Evolutionary conservation across 2,888 invertebrate genomes (phyloP), one percentile per base, ranked within the genome.

Genomic region (Spisula solida): DNA sequence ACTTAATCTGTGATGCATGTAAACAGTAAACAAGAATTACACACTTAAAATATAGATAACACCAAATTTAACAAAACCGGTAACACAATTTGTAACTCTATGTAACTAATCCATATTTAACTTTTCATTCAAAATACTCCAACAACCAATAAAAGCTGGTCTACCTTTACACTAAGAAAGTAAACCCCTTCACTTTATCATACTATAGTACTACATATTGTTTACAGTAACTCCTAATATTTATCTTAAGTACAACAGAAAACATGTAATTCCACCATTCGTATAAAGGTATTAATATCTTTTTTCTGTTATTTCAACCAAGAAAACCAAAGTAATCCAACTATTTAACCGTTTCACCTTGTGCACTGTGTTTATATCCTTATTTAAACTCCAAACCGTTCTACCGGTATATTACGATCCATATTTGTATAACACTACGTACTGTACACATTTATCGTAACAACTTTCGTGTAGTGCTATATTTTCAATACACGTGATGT

Each of bases 401-500:
- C 8, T 8, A 41, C 41, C 41, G 41, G 51, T 51, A 75, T 75
- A 83, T 51, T 47, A 80, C 80, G 75, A 75, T 47, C 83, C 75
- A 48, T 83, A 75, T 75, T 83, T 75, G 75, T 83, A 75, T n/a
- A 48, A 56, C 10, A 82, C 29, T 47, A 70, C 47, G 47, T n/a
- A n/a, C n/a, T n/a, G 51, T 70, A 83, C 70, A 75, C 75, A 18
- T 75, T 83, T n/a, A 85, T n/a, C 78, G 78, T 85, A 85, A 85
- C 85, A 56, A 48, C 85, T 25, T 8, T 55, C n/a, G 55, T 85
- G 79, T 85, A 85, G 56, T 56, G 51, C 85, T 85, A 70, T 25
- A 85, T 29, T 85, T 85, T 85, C 85, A 51, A 85, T 85, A 85
- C 85, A 86, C 81, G 55, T 25, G 29, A 29, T 82, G 87, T 85